Percentiles rank a stretch among this genome's conserved stretches.
These are phyloP conservation scores for Axis porcinus DNA, from an alignment of 2,113 vertebrate species.

Conservation along the genomic window DNA sequence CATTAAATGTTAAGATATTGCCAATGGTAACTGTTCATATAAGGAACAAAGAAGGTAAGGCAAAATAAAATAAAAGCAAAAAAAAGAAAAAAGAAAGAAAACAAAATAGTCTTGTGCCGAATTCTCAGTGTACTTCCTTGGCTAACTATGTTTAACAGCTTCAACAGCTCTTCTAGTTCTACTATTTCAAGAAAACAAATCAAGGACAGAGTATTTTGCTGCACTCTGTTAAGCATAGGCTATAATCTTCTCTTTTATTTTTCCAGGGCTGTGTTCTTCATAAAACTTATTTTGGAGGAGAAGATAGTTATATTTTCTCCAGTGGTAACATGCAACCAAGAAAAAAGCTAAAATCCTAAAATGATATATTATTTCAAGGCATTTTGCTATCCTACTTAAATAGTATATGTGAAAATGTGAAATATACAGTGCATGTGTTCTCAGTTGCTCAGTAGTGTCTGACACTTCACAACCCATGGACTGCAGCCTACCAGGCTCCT, in stretches of 20 bases:
- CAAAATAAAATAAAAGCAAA: neutral
- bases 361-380: neutral
- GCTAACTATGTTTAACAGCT: neutral
- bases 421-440: neutral
- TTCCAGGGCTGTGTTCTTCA: neutral
- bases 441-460: neutral
- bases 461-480: neutral
- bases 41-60: neutral
- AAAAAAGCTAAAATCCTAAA: neutral
- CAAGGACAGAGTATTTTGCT: neutral
- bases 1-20: neutral
- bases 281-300: neutral
- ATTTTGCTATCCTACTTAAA: neutral
- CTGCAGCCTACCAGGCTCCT: neutral
- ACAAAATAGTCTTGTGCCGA: neutral
- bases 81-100: neutral
- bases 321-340: neutral
- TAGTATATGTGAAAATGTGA: neutral
- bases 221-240: neutral
- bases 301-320: neutral
- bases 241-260: neutral
- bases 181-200: neutral
- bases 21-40: neutral
- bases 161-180: neutral
- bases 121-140: neutral